phyloP scores from a whole-genome alignment of 2,888 invertebrate species.

The Parnassius glacialis region DNA sequence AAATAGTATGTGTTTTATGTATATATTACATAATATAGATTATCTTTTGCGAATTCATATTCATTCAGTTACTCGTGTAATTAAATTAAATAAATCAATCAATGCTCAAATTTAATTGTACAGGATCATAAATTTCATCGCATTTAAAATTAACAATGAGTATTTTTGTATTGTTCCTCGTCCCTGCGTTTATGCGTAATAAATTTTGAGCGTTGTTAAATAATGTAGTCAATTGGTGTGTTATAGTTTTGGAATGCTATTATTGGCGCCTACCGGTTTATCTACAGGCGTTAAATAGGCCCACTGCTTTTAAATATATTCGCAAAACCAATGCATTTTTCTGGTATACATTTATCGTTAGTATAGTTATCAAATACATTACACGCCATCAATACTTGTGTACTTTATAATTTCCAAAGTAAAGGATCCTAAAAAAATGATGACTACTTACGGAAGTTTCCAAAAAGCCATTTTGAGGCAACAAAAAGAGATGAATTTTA shows the following conservation, averaged over 20 bases:
- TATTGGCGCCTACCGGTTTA: background rate
- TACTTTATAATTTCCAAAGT: too few species aligned
- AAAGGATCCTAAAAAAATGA: too few species aligned
- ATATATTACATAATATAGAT: too few species aligned
- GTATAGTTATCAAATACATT: too few species aligned
- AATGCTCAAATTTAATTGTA: background rate
- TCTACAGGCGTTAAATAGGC: background rate
- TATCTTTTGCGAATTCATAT: background rate
- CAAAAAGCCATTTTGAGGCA: background rate
- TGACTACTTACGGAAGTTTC: too few species aligned
- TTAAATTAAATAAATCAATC: conserved; percentile 2
- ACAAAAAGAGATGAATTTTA: conserved; percentile 2
- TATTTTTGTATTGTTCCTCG: conserved; percentile 11
- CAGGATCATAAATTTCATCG: background rate
- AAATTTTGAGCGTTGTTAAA: conserved; percentile 18
- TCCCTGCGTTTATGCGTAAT: conserved; percentile 2
- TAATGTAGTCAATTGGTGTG: conserved; percentile 16
- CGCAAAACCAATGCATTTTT: background rate
- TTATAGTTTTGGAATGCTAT: conserved; percentile 2
- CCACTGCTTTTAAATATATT: background rate
- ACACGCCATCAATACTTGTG: too few species aligned
- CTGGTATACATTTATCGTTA: background rate
- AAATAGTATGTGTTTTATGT: too few species aligned
- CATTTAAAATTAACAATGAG: conserved; percentile 8
- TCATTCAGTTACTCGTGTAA: background rate